A percentile compares a stretch with the other conserved stretches of the same genome.
Evolutionary conservation across 1,140 invertebrate species (phyloP).

Genomic region (Drosophila kohkoa): DNA sequence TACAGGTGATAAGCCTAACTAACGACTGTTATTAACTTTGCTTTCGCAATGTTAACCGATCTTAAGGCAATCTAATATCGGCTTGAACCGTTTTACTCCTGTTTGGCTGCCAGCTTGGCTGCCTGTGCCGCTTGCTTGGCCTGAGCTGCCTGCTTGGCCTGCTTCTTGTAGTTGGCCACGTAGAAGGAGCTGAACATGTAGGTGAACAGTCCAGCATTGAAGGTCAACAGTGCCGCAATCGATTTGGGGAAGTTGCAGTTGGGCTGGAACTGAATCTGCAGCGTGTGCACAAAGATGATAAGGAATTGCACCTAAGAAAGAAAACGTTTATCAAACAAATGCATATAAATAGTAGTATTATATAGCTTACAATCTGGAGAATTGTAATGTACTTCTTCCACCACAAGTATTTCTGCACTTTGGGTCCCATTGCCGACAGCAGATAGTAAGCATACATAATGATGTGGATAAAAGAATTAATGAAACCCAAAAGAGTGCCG

Average conservation of each 20-base stretch:
- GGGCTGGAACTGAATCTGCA: constrained; percentile 87
- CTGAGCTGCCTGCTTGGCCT: constrained; percentile 63
- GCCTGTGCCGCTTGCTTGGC: constrained; percentile 65
- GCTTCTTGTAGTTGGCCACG: constrained; percentile 89
- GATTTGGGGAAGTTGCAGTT: constrained; percentile 89
- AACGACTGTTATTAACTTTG: constrained; percentile 10
- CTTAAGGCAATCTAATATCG: constrained; percentile 41
- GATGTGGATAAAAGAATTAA: constrained; percentile 92
- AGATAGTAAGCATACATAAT: constrained; percentile 95
- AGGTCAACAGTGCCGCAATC: constrained; percentile 88
- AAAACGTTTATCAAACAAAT: not conserved
- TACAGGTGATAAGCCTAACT: constrained; percentile 45
- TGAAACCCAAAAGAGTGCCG: constrained; percentile 91
- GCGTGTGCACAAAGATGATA: constrained; percentile 90
- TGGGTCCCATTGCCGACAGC: constrained; percentile 92
- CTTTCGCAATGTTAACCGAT: constrained; percentile 25
- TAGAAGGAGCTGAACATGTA: constrained; percentile 95
- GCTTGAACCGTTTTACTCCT: constrained; percentile 46
- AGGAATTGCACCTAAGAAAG: constrained; percentile 90
- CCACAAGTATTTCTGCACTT: constrained; percentile 94
- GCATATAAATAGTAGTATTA: too few relatives aligned
- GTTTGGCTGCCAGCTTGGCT: constrained; percentile 63
- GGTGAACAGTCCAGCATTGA: constrained; percentile 92
- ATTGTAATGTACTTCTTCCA: constrained; percentile 96
- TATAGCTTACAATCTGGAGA: constrained; percentile 90